Percentiles rank a stretch among this genome's conserved stretches.
phyloP scores from a whole-genome alignment of 2,888 invertebrate species.

The Mycalesis mineus region DNA sequence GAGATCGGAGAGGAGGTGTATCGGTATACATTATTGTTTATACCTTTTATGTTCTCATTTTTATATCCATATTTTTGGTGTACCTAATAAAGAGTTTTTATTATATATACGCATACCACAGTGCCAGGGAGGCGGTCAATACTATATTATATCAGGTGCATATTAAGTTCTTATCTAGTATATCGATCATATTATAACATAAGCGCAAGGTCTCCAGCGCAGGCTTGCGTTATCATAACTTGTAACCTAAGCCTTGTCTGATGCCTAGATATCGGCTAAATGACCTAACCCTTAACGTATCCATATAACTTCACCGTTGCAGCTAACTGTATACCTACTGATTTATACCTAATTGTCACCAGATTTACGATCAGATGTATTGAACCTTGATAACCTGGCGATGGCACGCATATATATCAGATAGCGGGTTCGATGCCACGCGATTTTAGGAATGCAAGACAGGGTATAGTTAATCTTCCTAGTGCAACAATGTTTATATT shows the following conservation, averaged over 20 bases:
- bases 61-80: too few relatives aligned
- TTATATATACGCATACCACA: too few relatives aligned
- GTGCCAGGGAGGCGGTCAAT: too few relatives aligned
- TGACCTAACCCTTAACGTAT: not conserved
- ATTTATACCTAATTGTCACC: conserved; percentile 5
- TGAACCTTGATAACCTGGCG: not conserved
- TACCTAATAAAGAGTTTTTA: too few relatives aligned
- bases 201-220: not conserved
- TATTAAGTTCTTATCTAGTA: not conserved
- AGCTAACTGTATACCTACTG: not conserved
- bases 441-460: not conserved
- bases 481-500: not conserved
- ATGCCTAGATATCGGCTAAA: not conserved
- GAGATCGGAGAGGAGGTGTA: too few relatives aligned
- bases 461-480: not conserved
- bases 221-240: not conserved
- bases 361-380: conserved; percentile 2
- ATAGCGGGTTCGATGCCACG: not conserved
- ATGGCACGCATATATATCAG: not conserved
- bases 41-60: too few relatives aligned
- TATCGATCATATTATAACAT: not conserved
- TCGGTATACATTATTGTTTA: too few relatives aligned
- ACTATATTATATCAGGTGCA: too few relatives aligned
- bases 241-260: not conserved
- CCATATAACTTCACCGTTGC: not conserved